A percentile compares a stretch with the other conserved stretches of the same genome.
Evolutionary conservation across 2,113 vertebrate genomes (phyloP).

Genomic region (Rhipidura dahli): DNA sequence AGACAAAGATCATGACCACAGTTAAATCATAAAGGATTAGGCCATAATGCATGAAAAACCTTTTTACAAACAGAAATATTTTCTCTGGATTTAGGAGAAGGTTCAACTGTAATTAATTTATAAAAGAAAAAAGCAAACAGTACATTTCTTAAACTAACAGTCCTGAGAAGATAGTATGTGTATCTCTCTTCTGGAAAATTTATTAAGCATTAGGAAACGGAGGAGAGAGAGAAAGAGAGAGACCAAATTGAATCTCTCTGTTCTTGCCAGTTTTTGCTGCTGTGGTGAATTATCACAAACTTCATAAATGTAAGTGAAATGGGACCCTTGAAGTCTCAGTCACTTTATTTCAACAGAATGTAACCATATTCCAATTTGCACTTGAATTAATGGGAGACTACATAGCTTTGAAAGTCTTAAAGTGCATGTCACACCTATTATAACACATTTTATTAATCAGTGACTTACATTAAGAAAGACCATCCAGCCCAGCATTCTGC

Average conservation of each 20-base stretch:
- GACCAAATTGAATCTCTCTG: constrained; percentile 55
- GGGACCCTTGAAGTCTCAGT: constrained; percentile 56
- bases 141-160: constrained; percentile 26
- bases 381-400: constrained; percentile 39
- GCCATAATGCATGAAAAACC: background rate
- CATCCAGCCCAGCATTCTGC: background rate
- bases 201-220: background rate
- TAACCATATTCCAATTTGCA: constrained; percentile 53
- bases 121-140: constrained; percentile 32
- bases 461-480: constrained; percentile 35
- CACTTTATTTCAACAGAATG: constrained; percentile 46
- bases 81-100: background rate
- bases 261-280: constrained; percentile 35
- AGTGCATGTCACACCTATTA: constrained; percentile 45
- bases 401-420: constrained; percentile 54
- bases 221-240: background rate
- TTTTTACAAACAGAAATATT: constrained; percentile 19
- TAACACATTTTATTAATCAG: constrained; percentile 58
- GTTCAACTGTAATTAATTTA: constrained; percentile 33
- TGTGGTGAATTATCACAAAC: constrained; percentile 35
- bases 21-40: background rate
- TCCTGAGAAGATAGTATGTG: background rate
- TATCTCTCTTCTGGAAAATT: background rate
- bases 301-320: constrained; percentile 26
- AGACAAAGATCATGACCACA: background rate